These are phyloP conservation scores for Papilio gigon DNA, from an alignment of 2,888 invertebrate species.

Conservation along the genomic window DNA sequence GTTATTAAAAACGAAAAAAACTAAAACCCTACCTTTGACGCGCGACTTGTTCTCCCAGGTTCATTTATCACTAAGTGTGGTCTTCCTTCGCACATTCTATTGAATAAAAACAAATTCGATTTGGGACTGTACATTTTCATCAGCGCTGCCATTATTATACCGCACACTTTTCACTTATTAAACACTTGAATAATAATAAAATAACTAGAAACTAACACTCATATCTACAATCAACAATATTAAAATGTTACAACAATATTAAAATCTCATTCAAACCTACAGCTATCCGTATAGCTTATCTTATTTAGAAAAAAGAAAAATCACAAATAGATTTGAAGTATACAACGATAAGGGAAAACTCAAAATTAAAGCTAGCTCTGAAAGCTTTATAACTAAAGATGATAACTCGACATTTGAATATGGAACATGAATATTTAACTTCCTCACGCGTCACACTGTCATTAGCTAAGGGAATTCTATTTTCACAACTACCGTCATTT, in stretches of 20 bases:
- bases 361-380: background rate
- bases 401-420: background rate
- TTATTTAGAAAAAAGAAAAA: background rate
- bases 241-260: background rate
- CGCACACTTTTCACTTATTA: background rate
- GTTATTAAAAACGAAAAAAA: no score
- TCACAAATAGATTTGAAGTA: background rate
- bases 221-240: background rate
- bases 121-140: slow-evolving; percentile 2
- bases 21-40: background rate
- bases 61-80: background rate
- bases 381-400: background rate
- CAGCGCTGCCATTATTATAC: background rate
- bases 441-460: background rate
- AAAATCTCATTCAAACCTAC: background rate
- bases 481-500: slow-evolving; percentile 15
- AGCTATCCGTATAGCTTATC: no score
- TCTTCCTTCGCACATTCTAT: background rate
- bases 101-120: background rate
- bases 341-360: background rate
- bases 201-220: background rate
- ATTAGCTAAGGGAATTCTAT: slow-evolving; percentile 1
- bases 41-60: background rate
- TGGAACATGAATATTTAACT: background rate
- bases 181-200: background rate